Evolutionary conservation across 2,113 vertebrate genomes (phyloP), one percentile per base, ranked within the genome.

Genomic region (Craseonycteris thonglongyai): DNA sequence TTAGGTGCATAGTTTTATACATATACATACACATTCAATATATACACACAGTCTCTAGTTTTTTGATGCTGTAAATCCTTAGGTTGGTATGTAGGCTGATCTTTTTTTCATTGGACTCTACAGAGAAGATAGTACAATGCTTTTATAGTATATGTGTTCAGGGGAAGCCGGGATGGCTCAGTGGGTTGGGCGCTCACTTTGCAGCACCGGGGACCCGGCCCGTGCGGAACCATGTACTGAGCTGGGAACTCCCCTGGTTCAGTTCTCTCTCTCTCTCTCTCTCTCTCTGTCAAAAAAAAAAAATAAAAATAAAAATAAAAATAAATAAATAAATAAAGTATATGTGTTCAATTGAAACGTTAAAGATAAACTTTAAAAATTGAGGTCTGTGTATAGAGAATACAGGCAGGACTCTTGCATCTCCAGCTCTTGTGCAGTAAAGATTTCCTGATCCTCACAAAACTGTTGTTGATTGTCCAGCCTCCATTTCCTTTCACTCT

Each of bases 291-390:
- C n/a, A n/a, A n/a, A n/a, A n/a, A n/a, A n/a, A n/a, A n/a, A n/a
- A n/a, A n/a, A n/a, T n/a, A n/a, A n/a, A n/a, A n/a, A n/a, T n/a
- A n/a, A n/a, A n/a, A n/a, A n/a, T n/a, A n/a, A n/a, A n/a, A n/a
- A n/a, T n/a, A n/a, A n/a, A n/a, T n/a, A n/a, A n/a, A n/a, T n/a
- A n/a, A n/a, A n/a, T n/a, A 21, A 47, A 68, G 47, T 7, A 47
- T 79, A 9, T 14, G 21, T 71, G 16, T 78, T 75, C 38, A 76
- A 47, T 68, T 49, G 54, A 87, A 88, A 35, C n/a, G 63, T 83
- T 94, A 80, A 71, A 74, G 63, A 33, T 82, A 86, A 79, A 84
- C 54, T 81, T 93, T 33, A 81, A 74, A 89, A 87, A 87, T 21
- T 79, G 69, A 72, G 26, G 33, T 81, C 18, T 26, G 22, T 65